Evolutionary conservation across 2,888 invertebrate genomes (phyloP).

Genomic region (Mythimna loreyi): DNA sequence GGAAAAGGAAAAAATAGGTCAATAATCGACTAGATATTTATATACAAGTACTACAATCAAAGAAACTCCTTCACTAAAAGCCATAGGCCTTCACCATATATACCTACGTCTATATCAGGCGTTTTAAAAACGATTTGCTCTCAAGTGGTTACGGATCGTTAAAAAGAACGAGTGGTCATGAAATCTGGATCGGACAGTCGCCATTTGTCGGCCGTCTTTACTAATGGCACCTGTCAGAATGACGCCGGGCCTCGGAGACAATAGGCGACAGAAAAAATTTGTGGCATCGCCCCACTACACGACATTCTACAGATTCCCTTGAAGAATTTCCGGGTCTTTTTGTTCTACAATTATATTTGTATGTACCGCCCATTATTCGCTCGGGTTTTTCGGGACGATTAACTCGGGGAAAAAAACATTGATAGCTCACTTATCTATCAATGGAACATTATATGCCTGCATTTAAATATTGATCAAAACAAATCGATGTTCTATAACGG

Average conservation of each 20-base stretch:
- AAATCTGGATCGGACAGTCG: constrained; percentile 71
- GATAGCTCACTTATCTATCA: background rate
- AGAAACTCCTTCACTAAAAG: background rate
- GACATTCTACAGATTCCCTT: constrained; percentile 65
- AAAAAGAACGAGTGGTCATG: constrained; percentile 58
- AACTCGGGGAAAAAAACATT: constrained; percentile 14
- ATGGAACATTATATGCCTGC: background rate
- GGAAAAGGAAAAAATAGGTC: constrained; percentile 8
- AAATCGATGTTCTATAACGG: constrained; percentile 20
- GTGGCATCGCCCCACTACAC: constrained; percentile 59
- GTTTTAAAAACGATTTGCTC: constrained; percentile 23
- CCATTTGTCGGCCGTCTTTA: constrained; percentile 76
- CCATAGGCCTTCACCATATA: constrained; percentile 10
- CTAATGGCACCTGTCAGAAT: constrained; percentile 79
- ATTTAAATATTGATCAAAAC: constrained; percentile 13
- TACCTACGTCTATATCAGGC: constrained; percentile 2
- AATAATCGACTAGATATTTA: background rate
- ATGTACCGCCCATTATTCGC: constrained; percentile 1
- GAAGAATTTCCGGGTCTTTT: constrained; percentile 67
- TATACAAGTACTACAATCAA: background rate
- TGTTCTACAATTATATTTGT: constrained; percentile 36
- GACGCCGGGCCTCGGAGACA: constrained; percentile 67
- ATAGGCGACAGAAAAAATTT: constrained; percentile 69
- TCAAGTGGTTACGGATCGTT: constrained; percentile 38
- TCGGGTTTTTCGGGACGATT: constrained; percentile 13